phyloP scores from a whole-genome alignment of 2,888 invertebrate genomes.

The Polymixis lichenea region DNA sequence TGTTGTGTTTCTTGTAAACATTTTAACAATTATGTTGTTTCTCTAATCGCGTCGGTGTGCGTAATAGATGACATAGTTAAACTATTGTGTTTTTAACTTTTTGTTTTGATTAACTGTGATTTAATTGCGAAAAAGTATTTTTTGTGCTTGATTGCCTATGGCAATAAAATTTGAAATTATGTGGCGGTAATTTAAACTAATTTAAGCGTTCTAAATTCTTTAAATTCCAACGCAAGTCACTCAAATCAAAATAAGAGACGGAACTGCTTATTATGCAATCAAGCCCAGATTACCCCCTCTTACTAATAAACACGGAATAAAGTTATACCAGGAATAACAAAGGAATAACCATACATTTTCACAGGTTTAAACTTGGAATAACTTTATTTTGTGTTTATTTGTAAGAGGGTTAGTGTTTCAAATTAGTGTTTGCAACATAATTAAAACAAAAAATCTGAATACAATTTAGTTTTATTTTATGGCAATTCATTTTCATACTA shows the following conservation, averaged over 20 bases:
- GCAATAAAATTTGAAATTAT: slow-evolving; percentile 32
- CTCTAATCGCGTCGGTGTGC: slow-evolving; percentile 52
- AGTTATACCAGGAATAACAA: too few relatives aligned
- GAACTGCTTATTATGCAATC: neutral
- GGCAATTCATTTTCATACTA: too few relatives aligned
- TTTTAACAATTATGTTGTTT: slow-evolving; percentile 64
- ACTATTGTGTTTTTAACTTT: slow-evolving; percentile 36
- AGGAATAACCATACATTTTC: too few relatives aligned
- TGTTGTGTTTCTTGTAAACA: slow-evolving; percentile 62
- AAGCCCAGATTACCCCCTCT: too few relatives aligned
- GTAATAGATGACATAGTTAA: slow-evolving; percentile 58
- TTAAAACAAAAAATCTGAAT: neutral
- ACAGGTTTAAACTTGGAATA: too few relatives aligned
- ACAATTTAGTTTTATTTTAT: neutral
- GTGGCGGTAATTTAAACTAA: slow-evolving; percentile 38
- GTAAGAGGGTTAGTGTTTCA: neutral
- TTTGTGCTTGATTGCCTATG: slow-evolving; percentile 33
- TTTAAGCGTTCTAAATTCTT: slow-evolving; percentile 39
- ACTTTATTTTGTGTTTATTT: too few relatives aligned
- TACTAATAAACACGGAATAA: too few relatives aligned
- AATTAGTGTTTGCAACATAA: too few relatives aligned
- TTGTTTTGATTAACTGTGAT: slow-evolving; percentile 39
- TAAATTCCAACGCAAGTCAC: slow-evolving; percentile 1
- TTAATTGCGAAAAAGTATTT: slow-evolving; percentile 30
- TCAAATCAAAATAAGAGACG: neutral